phyloP scores from a whole-genome alignment of 2,113 vertebrate species.

The Sialia sialis region DNA sequence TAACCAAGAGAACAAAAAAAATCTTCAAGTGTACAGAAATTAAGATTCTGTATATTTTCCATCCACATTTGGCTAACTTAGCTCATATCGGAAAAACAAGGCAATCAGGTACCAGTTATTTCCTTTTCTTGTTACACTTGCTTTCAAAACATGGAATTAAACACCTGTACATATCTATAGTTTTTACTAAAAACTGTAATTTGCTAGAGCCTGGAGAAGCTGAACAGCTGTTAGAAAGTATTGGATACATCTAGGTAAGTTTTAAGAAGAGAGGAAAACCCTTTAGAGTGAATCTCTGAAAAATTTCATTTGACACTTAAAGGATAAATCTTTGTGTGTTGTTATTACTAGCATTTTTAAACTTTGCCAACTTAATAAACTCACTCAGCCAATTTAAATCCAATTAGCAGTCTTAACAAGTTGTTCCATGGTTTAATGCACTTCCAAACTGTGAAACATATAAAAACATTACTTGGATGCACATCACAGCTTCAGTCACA shows the following conservation, averaged over 20 bases:
- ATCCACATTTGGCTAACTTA: background rate
- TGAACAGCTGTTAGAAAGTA: background rate
- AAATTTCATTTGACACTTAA: background rate
- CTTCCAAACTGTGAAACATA: conserved; percentile 24
- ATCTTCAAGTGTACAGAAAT: background rate
- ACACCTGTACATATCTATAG: background rate
- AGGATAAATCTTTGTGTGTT: background rate
- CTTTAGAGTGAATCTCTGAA: background rate
- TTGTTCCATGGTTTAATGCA: conserved; percentile 25
- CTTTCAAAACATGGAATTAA: background rate
- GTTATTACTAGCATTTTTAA: background rate
- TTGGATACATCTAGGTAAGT: background rate
- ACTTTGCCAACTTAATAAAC: conserved; percentile 21
- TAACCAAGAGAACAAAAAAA: background rate
- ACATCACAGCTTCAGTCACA: background rate
- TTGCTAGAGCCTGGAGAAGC: background rate
- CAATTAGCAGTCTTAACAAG: conserved; percentile 28
- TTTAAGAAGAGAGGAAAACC: background rate
- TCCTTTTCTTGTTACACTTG: background rate
- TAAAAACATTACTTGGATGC: conserved; percentile 5
- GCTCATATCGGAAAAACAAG: background rate
- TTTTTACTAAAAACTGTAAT: background rate
- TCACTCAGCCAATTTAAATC: background rate
- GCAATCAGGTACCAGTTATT: background rate
- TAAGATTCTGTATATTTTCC: background rate